Evolutionary conservation across 2,797 vertebrate genomes (phyloP).

Genomic region (Dendrocincla tyrannina): DNA sequence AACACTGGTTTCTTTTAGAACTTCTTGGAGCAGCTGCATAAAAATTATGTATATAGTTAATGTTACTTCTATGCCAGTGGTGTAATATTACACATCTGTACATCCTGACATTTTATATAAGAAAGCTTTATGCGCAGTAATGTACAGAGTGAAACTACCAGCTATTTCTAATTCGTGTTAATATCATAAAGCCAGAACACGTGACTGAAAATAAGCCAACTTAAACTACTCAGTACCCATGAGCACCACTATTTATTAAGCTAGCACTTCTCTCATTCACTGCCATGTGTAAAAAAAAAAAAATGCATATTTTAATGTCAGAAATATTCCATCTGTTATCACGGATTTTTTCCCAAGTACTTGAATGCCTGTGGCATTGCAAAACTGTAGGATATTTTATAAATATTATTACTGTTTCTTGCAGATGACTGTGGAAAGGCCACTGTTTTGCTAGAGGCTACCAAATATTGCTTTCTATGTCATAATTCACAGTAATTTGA

Average conservation of each 20-base stretch:
- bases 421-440: not conserved
- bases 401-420: not conserved
- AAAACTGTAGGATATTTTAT: constrained; percentile 7
- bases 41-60: not conserved
- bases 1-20: not conserved
- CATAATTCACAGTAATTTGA: not conserved
- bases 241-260: constrained; percentile 22
- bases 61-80: not conserved
- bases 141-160: not conserved
- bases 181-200: not conserved
- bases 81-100: not conserved
- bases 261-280: not conserved
- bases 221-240: not conserved
- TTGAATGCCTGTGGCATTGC: not conserved
- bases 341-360: not conserved
- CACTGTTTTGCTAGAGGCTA: not conserved
- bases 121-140: not conserved
- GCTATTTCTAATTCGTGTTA: not conserved
- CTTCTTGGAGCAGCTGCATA: not conserved
- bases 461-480: not conserved
- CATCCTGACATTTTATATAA: not conserved
- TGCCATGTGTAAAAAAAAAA: not conserved
- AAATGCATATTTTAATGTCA: constrained; percentile 33
- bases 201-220: not conserved
- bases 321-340: constrained; percentile 38